These are phyloP conservation scores for Prionailurus bengalensis DNA, from an alignment of 2,113 vertebrate genomes.

Conservation along the genomic window DNA sequence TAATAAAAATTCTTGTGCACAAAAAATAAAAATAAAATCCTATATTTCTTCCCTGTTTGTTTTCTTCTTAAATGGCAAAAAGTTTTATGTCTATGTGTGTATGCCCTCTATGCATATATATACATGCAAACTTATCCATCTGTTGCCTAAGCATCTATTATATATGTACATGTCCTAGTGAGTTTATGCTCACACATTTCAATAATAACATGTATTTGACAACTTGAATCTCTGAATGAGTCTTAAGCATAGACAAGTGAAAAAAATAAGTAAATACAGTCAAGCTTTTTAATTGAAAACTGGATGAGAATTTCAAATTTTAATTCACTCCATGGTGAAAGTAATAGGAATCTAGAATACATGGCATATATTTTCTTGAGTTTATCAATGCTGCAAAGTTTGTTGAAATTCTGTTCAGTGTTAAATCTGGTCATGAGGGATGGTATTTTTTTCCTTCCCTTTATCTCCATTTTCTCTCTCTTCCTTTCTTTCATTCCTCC, in stretches of 20 bases:
- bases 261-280: not conserved
- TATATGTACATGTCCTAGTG: not conserved
- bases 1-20: not conserved
- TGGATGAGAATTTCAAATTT: not conserved
- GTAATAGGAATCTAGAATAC: not conserved
- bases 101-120: not conserved
- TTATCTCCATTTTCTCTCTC: not conserved
- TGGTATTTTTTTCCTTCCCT: not conserved
- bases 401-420: not conserved
- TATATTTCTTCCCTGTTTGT: not conserved
- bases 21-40: not conserved
- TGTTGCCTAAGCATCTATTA: no score
- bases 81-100: not conserved
- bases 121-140: not conserved
- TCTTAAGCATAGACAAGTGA: not conserved
- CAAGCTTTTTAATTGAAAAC: not conserved
- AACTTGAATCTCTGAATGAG: not conserved
- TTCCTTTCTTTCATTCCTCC: not conserved
- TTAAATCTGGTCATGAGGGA: not conserved
- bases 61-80: not conserved
- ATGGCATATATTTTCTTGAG: not conserved
- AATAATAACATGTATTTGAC: not conserved
- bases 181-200: not conserved
- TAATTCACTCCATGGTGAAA: not conserved
- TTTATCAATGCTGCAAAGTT: not conserved